A percentile compares a stretch with the other conserved stretches of the same genome.
Conservation (phyloP, 2,797 vertebrate species). For the Danionella dracula region DNA sequence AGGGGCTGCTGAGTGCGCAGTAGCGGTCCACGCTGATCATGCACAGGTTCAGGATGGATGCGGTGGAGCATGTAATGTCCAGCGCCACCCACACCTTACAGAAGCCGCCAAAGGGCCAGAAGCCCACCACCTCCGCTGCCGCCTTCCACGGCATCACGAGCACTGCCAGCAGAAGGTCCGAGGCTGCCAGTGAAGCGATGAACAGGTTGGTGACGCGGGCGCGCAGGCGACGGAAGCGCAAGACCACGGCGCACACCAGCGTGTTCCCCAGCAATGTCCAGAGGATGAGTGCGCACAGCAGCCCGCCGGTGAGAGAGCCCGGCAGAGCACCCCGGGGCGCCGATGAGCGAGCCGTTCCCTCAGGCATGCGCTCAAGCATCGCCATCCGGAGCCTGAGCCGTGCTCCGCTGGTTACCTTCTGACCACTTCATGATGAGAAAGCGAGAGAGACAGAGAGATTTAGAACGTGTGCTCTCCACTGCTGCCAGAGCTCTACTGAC, state of each 20-base stretch:
- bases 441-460: not conserved
- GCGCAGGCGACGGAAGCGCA: constrained; percentile 83
- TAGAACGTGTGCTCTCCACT: too few species aligned
- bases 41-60: constrained; percentile 93
- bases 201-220: constrained; percentile 90
- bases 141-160: constrained; percentile 98
- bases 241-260: constrained; percentile 84
- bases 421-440: not conserved
- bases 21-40: constrained; percentile 92
- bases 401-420: not conserved
- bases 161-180: constrained; percentile 87
- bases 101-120: constrained; percentile 93
- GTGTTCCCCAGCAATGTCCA: constrained; percentile 91
- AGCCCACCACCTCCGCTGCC: constrained; percentile 84
- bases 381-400: constrained; percentile 53
- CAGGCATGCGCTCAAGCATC: constrained; percentile 61
- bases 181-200: constrained; percentile 88
- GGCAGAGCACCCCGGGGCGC: constrained; percentile 53
- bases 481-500: too few species aligned
- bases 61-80: constrained; percentile 96
- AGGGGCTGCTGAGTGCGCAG: constrained; percentile 94
- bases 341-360: constrained; percentile 60
- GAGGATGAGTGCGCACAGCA: constrained; percentile 82
- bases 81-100: constrained; percentile 93
- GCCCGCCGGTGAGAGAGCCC: constrained; percentile 76